These are phyloP conservation scores for Melipona bicolor DNA, from an alignment of 2,888 invertebrate genomes.

Conservation along the genomic window DNA sequence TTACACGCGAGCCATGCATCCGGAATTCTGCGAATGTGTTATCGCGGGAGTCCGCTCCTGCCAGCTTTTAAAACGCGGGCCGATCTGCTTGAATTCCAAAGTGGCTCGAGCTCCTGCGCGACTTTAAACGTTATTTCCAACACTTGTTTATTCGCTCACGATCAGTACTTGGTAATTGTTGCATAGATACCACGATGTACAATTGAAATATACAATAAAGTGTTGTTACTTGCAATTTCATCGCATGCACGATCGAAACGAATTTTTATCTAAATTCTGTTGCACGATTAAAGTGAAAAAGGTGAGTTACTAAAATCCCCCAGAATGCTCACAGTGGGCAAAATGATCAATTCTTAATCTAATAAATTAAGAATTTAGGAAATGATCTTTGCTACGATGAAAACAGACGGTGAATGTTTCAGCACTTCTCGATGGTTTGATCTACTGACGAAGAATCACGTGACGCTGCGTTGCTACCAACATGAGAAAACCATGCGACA, in stretches of 20 bases:
- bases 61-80: neutral
- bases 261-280: neutral
- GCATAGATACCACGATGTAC: neutral
- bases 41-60: slow-evolving; percentile 4
- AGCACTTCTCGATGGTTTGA: too few species aligned
- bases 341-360: too few species aligned
- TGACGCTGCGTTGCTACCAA: too few species aligned
- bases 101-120: neutral
- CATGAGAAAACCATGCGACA: too few species aligned
- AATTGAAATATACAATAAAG: neutral
- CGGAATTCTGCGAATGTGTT: neutral
- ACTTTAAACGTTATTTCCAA: neutral
- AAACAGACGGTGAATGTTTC: too few species aligned
- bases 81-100: neutral
- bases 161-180: neutral
- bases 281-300: neutral
- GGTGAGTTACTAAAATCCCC: too few species aligned
- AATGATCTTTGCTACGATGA: too few species aligned
- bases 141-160: neutral
- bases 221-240: too few species aligned
- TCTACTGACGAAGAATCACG: too few species aligned
- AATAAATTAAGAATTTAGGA: too few species aligned
- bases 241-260: neutral
- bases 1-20: slow-evolving; percentile 34
- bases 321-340: too few species aligned